These are phyloP conservation scores for Apodemus agrarius DNA, from an alignment of 2,797 vertebrate species.

Conservation along the genomic window DNA sequence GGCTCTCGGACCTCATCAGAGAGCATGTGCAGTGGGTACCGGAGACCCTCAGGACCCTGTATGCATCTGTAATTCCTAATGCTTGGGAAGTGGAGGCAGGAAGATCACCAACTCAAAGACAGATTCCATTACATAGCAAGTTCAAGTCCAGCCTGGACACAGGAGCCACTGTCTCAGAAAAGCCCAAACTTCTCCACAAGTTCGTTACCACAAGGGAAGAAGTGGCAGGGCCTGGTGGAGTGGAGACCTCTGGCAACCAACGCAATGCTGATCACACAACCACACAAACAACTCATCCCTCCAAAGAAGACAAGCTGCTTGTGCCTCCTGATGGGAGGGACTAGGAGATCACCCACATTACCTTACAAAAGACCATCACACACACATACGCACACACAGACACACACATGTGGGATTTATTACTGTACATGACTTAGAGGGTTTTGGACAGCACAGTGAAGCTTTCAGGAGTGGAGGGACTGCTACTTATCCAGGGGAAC, in stretches of 20 bases:
- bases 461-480: not conserved
- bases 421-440: not conserved
- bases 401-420: not conserved
- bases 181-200: not conserved
- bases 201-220: slow-evolving; percentile 1
- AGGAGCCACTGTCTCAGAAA: not conserved
- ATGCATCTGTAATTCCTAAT: not conserved
- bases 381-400: accelerated
- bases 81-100: not conserved
- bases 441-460: not conserved
- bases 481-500: not conserved
- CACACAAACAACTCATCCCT: not conserved
- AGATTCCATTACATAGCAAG: not conserved
- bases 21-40: not conserved
- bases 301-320: not conserved
- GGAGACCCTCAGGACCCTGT: not conserved
- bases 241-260: not conserved
- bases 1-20: not conserved
- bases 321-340: not conserved
- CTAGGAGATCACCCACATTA: not conserved
- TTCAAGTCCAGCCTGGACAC: not conserved
- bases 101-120: not conserved
- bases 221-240: not conserved
- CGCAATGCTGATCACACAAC: not conserved
- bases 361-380: not conserved